These are phyloP conservation scores for Sturnus vulgaris DNA, from an alignment of 2,113 vertebrate genomes.

Conservation along the genomic window DNA sequence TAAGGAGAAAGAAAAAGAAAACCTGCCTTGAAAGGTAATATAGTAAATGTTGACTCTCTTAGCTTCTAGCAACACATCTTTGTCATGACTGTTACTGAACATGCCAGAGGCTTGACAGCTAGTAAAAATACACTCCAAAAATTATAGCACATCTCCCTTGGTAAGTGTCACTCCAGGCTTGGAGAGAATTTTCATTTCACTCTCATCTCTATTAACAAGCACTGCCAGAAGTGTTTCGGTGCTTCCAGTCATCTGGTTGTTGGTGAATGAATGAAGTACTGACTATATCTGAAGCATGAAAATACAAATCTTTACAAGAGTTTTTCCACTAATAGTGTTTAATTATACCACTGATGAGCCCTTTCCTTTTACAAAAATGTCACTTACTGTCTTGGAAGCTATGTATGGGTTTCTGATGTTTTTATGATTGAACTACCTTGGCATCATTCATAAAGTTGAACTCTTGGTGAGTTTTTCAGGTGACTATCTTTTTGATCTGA, in stretches of 20 bases:
- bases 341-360: background rate
- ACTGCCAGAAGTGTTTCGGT: background rate
- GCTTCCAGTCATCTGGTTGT: background rate
- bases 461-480: background rate
- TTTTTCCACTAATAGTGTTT: background rate
- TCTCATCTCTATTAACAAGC: background rate
- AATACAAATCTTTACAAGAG: background rate
- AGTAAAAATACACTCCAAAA: background rate
- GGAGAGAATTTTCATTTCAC: background rate
- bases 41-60: background rate
- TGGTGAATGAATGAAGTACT: background rate
- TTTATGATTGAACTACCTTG: background rate
- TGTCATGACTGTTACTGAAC: background rate
- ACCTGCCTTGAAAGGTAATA: background rate
- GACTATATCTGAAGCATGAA: background rate
- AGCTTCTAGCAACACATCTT: background rate
- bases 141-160: fast-evolving
- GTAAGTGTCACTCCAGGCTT: background rate
- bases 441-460: background rate
- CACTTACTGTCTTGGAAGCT: background rate
- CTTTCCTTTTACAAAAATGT: background rate
- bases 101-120: background rate
- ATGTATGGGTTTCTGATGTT: background rate
- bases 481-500: background rate
- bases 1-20: background rate